These are phyloP conservation scores for Sitodiplosis mosellana DNA, from an alignment of 1,140 invertebrate species.

Conservation along the genomic window DNA sequence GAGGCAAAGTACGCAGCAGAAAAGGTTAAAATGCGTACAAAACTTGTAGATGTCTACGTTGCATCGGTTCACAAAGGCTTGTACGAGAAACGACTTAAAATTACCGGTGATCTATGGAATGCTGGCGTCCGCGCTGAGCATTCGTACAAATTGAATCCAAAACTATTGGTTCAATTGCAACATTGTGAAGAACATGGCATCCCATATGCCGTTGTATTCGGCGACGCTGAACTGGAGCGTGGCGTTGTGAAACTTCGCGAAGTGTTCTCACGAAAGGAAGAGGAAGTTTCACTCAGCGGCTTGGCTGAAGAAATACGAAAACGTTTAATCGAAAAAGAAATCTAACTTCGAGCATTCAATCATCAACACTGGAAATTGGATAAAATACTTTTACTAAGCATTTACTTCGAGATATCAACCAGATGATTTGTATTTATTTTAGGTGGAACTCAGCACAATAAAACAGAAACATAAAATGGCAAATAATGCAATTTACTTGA, in stretches of 20 bases:
- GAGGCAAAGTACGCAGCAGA: conserved; percentile 50
- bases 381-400: too few species aligned
- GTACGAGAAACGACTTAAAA: conserved; percentile 69
- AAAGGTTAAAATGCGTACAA: conserved; percentile 51
- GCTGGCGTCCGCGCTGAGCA: conserved; percentile 72
- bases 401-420: too few species aligned
- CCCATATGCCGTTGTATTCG: conserved; percentile 77
- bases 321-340: conserved; percentile 3
- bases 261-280: conserved; percentile 55
- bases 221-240: conserved; percentile 74
- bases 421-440: too few species aligned
- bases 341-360: too few species aligned
- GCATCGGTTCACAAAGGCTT: conserved; percentile 90
- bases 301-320: conserved; percentile 39
- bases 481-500: too few species aligned
- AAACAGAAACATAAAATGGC: too few species aligned
- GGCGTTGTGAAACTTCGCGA: conserved; percentile 71
- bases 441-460: too few species aligned
- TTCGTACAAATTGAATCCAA: conserved; percentile 89
- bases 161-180: conserved; percentile 82
- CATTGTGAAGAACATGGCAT: conserved; percentile 87
- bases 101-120: conserved; percentile 74
- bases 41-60: conserved; percentile 80
- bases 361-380: too few species aligned
- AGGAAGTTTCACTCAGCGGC: conserved; percentile 39